Conservation (phyloP, 2,797 vertebrate genomes). For the Amblyopsis hoosieri region DNA sequence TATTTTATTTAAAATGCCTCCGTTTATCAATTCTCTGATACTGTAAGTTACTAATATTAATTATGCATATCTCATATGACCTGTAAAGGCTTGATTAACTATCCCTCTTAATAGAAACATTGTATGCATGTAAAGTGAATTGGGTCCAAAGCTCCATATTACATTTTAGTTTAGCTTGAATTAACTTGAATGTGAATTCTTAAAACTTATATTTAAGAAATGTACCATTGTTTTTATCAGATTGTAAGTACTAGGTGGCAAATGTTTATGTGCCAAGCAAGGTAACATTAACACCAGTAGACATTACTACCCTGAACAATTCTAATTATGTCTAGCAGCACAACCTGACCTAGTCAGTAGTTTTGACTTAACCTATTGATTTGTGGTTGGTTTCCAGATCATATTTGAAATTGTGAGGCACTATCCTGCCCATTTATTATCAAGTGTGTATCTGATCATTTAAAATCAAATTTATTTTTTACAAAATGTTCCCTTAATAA, state of each 20-base stretch:
- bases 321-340: conserved; percentile 11
- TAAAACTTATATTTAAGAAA: neutral
- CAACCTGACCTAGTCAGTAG: neutral
- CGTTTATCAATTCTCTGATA: conserved; percentile 17
- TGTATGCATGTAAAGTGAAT: neutral
- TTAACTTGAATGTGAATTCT: neutral
- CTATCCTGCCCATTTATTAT: too few species aligned
- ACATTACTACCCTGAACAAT: conserved; percentile 1
- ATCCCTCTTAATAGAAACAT: neutral
- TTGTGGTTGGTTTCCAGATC: too few species aligned
- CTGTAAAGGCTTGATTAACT: neutral
- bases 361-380: too few species aligned
- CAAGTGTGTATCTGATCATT: neutral
- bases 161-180: conserved; percentile 7
- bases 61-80: too few species aligned
- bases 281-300: neutral
- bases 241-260: neutral
- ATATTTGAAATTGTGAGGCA: too few species aligned
- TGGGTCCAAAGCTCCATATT: neutral
- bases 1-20: conserved; percentile 35
- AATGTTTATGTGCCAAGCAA: conserved; percentile 14
- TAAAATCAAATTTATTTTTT: neutral
- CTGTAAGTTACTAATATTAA: neutral
- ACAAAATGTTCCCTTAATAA: neutral
- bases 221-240: too few species aligned